Base-by-base conservation (phyloP, 1,140 invertebrate species). In the Sitophilus oryzae region DNA sequence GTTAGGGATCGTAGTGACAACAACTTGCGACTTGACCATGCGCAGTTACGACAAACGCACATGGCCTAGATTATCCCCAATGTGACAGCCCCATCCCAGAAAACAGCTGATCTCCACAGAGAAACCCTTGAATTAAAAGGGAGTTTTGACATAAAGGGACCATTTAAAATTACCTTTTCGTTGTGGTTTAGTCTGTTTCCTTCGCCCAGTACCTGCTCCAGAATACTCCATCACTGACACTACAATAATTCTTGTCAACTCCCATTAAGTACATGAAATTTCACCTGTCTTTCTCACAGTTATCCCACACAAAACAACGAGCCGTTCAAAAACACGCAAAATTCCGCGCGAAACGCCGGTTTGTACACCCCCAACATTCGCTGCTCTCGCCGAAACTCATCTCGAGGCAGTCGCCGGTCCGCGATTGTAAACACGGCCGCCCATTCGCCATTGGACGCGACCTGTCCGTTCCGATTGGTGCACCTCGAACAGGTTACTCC, bases 171-270 rank as follows among this genome's bases (percentile, higher is more conserved):
- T 58, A 66, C 64, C 64, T 71, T 69, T 70, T 50, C 67, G 53
- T 59, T 70, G 66, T 18, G 70, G 70, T 56, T 71, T 71, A 18
- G 67, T 67, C 44, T 71, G 70, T 61, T 71, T 71, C 40, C 70
- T 54, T n/a, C 70, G 62, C 64, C 66, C 55, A 64, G 59, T 46
- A 51, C 61, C 35, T 55, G 58, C 48, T 53, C 59, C 41, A 66
- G 48, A 56, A 46, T 30, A 46, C 44, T 50, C 62, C 60, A 62
- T 58, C 30, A 20, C 34, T 23, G 62, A 48, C 45, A 56, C 53
- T 48, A 35, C 14, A 43, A 46, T 58, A 42, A 30, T 51, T 47
- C 40, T 46, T 48, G 52, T 36, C 15, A 58, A 49, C 56, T 59
- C 63, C 65, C 66, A 68, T 68, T 56, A 66, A 69, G 59, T 53